Conservation (phyloP, 2,888 invertebrate genomes). For the Isotomurus palustris region DNA sequence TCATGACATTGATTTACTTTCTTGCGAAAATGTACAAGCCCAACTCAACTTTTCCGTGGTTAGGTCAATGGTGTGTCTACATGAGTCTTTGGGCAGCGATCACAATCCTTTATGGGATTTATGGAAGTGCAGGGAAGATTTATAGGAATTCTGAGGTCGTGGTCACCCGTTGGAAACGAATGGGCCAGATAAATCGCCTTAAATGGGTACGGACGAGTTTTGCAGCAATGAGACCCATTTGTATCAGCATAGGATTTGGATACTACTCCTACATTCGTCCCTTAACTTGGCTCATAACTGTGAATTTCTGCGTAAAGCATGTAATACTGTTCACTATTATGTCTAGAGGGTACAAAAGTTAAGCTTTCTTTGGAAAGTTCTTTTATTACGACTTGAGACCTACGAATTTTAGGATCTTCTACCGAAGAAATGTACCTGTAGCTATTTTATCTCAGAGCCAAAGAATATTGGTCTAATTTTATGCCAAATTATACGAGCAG, state of each 20-base stretch:
- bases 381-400: too few species aligned
- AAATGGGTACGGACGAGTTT: slow-evolving; percentile 6
- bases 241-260: slow-evolving; percentile 6
- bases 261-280: not conserved
- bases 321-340: slow-evolving; percentile 2
- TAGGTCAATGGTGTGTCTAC: slow-evolving; percentile 8
- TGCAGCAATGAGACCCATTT: slow-evolving; percentile 3
- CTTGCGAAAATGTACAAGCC: slow-evolving; percentile 2
- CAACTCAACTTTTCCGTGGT: not conserved
- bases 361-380: not conserved
- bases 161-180: slow-evolving; percentile 7
- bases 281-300: slow-evolving; percentile 1
- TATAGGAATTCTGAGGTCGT: not conserved
- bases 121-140: slow-evolving; percentile 9
- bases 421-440: too few species aligned
- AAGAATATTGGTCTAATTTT: too few species aligned
- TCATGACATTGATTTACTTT: slow-evolving; percentile 13
- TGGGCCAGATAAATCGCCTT: slow-evolving; percentile 7
- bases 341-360: not conserved
- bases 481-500: too few species aligned
- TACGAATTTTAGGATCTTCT: too few species aligned
- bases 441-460: too few species aligned
- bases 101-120: not conserved
- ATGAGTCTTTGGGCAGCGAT: slow-evolving; percentile 3
- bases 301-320: slow-evolving; percentile 11